Conservation (phyloP, 2,797 vertebrate genomes). For the Myiotriccus ornatus region DNA sequence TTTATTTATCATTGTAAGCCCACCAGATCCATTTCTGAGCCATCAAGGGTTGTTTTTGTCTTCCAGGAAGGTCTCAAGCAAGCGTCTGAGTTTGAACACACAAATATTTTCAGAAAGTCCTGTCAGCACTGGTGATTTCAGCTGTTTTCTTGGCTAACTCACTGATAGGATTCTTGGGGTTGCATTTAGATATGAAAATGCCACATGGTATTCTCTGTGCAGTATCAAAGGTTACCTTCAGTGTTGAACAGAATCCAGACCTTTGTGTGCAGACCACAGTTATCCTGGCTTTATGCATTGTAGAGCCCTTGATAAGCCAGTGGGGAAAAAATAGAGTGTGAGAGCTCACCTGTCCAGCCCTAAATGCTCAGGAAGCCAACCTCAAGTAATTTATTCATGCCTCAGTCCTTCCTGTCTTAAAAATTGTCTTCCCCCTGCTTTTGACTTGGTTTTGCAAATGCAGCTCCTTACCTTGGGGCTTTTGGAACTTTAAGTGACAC, state of each 20-base stretch:
- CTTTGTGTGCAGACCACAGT: not conserved
- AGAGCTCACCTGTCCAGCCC: not conserved
- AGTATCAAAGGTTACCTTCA: not conserved
- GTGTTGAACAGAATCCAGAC: not conserved
- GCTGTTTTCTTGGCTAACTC: not conserved
- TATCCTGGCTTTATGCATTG: not conserved
- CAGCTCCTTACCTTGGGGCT: not conserved
- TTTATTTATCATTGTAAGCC: constrained; percentile 34
- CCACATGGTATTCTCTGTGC: not conserved
- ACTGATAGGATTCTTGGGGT: not conserved
- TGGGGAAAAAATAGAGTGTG: not conserved
- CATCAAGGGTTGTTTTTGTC: not conserved
- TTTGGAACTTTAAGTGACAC: not conserved
- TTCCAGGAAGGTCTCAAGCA: constrained; percentile 20
- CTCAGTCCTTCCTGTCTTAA: not conserved
- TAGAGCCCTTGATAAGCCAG: not conserved
- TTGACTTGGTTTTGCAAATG: not conserved
- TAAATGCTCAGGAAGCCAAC: not conserved
- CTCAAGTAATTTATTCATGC: not conserved
- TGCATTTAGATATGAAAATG: not conserved
- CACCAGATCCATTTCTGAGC: constrained; percentile 41
- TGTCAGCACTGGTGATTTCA: constrained; percentile 6
- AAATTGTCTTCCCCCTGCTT: not conserved
- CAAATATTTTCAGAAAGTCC: constrained; percentile 1
- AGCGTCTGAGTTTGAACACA: not conserved